phyloP scores from a whole-genome alignment of 2,113 vertebrate genomes.

The Caretta caretta region DNA sequence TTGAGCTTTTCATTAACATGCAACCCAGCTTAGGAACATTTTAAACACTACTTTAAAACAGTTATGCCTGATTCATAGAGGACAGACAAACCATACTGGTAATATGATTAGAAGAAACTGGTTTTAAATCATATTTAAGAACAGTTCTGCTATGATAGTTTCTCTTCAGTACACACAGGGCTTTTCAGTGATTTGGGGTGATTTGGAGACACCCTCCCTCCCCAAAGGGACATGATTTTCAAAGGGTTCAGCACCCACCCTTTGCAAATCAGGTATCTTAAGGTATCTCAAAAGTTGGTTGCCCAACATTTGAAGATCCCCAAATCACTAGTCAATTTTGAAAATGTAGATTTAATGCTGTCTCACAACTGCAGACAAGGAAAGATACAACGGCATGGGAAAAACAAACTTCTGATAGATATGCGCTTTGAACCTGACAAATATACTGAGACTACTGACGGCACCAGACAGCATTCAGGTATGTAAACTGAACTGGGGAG shows the following conservation, averaged over 20 bases:
- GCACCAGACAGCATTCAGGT: background rate
- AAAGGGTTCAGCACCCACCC: background rate
- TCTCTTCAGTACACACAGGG: background rate
- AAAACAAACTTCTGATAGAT: background rate
- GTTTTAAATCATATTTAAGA: slow-evolving; percentile 39
- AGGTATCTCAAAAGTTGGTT: slow-evolving; percentile 52
- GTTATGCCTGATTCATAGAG: slow-evolving; percentile 8
- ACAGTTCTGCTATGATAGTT: background rate
- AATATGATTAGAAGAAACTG: background rate
- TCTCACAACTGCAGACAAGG: slow-evolving; percentile 49
- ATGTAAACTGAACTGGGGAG: background rate
- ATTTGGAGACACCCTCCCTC: no score
- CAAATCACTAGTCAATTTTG: background rate
- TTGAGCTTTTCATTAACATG: slow-evolving; percentile 27
- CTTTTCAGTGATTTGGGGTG: background rate
- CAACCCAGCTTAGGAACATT: background rate
- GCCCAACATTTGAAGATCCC: slow-evolving; percentile 37
- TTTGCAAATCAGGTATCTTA: slow-evolving; percentile 28
- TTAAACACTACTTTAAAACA: background rate
- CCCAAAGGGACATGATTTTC: slow-evolving; percentile 11
- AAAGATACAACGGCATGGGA: background rate
- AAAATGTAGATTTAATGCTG: background rate
- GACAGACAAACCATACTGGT: background rate
- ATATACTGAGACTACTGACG: background rate
- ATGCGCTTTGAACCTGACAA: background rate